A percentile compares a stretch with the other conserved stretches of the same genome.
Evolutionary conservation across 2,113 vertebrate genomes (phyloP).

Genomic region (Festucalex cinctus): DNA sequence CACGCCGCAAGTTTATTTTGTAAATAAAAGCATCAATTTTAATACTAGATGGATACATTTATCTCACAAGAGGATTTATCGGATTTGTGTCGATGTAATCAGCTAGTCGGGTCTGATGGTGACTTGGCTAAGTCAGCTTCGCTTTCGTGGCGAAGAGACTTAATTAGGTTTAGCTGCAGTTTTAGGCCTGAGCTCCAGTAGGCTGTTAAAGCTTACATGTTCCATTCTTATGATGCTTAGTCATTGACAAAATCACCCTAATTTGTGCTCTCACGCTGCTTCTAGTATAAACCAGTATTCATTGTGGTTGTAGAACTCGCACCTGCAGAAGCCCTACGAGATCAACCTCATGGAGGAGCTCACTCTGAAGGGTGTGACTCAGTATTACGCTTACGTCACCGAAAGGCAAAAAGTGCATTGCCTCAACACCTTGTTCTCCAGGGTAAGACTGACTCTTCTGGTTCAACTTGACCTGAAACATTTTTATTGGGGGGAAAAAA

Average conservation of each 20-base stretch:
- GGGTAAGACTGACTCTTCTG: conserved; percentile 73
- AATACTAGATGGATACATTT: no score
- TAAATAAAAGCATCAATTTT: neutral
- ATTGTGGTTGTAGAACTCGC: conserved; percentile 76
- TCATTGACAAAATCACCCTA: no score
- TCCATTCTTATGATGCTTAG: no score
- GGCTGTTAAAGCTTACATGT: no score
- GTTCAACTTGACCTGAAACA: neutral
- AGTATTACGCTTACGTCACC: conserved; percentile 99
- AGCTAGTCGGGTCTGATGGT: no score
- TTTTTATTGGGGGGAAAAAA: neutral
- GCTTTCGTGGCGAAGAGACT: no score
- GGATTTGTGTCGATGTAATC: no score
- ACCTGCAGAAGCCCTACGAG: conserved; percentile 98
- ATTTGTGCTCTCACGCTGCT: neutral
- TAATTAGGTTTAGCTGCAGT: no score
- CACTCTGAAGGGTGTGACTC: conserved; percentile 98
- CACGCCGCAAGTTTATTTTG: neutral
- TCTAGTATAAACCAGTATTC: neutral
- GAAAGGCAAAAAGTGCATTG: conserved; percentile 99
- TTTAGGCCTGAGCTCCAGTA: no score
- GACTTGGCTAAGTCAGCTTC: no score
- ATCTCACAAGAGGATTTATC: no score
- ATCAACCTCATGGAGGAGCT: conserved; percentile 99
- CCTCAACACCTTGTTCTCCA: conserved; percentile 98